Conservation (phyloP, 2,888 invertebrate genomes). For the Leptinotarsa juncta region DNA sequence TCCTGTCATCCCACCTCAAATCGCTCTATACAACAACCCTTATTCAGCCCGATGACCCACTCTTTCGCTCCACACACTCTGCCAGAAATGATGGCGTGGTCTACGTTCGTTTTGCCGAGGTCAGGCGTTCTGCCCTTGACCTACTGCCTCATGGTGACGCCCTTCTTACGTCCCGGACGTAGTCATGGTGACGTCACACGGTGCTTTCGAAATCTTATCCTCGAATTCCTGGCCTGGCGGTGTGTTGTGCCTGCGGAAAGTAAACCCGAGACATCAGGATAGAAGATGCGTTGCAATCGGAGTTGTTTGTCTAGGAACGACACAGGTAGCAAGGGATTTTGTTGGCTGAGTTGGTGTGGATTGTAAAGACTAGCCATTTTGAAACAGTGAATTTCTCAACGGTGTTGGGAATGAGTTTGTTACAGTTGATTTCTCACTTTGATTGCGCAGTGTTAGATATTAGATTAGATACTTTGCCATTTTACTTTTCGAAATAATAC, state of each 20-base stretch:
- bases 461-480: too few species aligned
- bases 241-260: slow-evolving; percentile 16
- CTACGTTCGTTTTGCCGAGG: slow-evolving; percentile 31
- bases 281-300: not conserved
- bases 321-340: not conserved
- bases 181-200: slow-evolving; percentile 30
- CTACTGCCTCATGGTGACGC: slow-evolving; percentile 26
- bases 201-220: slow-evolving; percentile 25
- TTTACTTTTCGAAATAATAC: too few species aligned
- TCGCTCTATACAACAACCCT: not conserved
- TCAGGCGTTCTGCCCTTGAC: slow-evolving; percentile 36
- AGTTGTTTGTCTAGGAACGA: not conserved
- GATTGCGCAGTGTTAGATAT: too few species aligned
- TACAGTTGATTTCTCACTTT: too few species aligned
- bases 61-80: slow-evolving; percentile 11
- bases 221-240: slow-evolving; percentile 21
- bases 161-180: slow-evolving; percentile 24
- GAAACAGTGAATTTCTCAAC: too few species aligned
- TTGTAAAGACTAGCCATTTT: too few species aligned
- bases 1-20: not conserved
- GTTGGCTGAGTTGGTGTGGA: not conserved
- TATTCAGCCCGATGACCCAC: not conserved
- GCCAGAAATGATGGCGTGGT: slow-evolving; percentile 29
- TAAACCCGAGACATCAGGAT: not conserved
- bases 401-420: too few species aligned